Base-by-base conservation (phyloP, 1,140 invertebrate species). In the Lineus longissimus region DNA sequence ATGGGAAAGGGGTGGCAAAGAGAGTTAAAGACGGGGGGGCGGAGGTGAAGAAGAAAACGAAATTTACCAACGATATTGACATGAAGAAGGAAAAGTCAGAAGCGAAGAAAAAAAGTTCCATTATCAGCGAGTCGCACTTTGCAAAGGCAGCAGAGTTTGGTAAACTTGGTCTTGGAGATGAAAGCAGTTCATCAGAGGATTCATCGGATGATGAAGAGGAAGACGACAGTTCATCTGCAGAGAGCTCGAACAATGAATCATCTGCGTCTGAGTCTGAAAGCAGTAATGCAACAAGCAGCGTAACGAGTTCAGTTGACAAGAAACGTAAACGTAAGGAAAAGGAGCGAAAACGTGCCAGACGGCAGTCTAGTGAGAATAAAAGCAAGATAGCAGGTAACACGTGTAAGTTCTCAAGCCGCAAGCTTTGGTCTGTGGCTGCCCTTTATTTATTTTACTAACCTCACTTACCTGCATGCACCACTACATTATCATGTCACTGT, bases 361-460 rank as follows among this genome's bases (percentile, higher is more conserved):
- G 85, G 60, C 84, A 87, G 68, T 87, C 85, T 23, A 85, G 85
- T 19, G 90, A 91, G 43, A 89, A 86, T 67, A 86, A 87, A 40
- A 90, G 89, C 77, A 92, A 92, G 81, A 92, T 93, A 84, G 90
- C 91, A 60, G 65, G 65, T 66, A 63, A 36, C 33, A 36, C 33
- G 33, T 36, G 33, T 36, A 36, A 36, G 33, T 36, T 36, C 33
- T 36, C 33, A 36, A 36, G 33, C 33, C 33, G 33, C 33, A 36
- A 36, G 33, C 33, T 36, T 36, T 36, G 33, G 33, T 36, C 33
- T 36, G 33, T 55, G 60, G 40, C 55, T 61, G 43, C 30, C 29
- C 29, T 56, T 56, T 30, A 56, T 23, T n/a, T 23, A 27, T 27
- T 23, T 56, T 22, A 11, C 33, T 15, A 17, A 36, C 22, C 29